Evolutionary conservation across 2,888 invertebrate species (phyloP), one percentile per base, ranked within the genome.

Genomic region (Eilema caniola): DNA sequence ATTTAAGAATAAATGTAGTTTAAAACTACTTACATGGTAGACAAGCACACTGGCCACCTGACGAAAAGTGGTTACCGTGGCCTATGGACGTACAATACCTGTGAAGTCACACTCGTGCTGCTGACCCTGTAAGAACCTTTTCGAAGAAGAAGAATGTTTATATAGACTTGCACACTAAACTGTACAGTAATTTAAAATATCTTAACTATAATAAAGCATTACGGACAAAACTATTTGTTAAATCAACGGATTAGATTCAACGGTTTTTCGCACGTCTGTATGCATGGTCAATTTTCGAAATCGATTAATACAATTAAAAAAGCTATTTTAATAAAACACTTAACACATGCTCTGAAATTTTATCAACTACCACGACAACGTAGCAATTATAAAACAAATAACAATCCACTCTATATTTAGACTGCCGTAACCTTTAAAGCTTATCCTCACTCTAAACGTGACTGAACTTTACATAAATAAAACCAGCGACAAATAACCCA

Each of bases 401-500:
- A 82, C 82, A 82, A 73, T 80, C 70, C n/a, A 70, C 69, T 79
- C 74, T 82, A 75, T 80, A 82, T 82, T 80, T 69, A 79, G 67
- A 64, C 57, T 25, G 28, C 28, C 61, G 53, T 53, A 71, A 73
- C 77, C 62, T 73, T 77, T 71, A 73, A 71, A 72, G 71, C 72
- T 82, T 80, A 80, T 80, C 82, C 66, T 25, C 41, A 57, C 82
- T 80, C 80, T 69, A 47, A 77, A 72, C 77, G 73, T 77, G 73
- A 74, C 62, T 74, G 72, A 73, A 69, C 72, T 56, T 37, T 28
- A 64, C 71, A 23, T 31, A 77, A 77, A 82, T 82, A 80, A 80
- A 77, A 82, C 74, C 70, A 65, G 78, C 74, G 82, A 82, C 82
- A 82, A 84, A 83, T 79, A 85, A 78, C 76, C 75, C 69, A 70